Conservation (phyloP, 1,140 invertebrate genomes). For the Zaprionus ghesquierei region DNA sequence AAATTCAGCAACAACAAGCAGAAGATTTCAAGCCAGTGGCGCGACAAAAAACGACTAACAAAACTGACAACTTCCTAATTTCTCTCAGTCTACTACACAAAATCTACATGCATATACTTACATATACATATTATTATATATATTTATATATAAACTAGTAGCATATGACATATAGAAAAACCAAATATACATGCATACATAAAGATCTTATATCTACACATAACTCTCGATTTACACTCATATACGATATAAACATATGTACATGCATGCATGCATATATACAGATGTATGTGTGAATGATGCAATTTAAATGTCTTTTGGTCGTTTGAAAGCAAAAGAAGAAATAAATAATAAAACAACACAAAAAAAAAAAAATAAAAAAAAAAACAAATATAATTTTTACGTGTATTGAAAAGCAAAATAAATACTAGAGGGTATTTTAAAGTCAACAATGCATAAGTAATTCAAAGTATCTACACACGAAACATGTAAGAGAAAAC, state of each 20-base stretch:
- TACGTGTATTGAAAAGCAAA: constrained; percentile 56
- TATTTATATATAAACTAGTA: constrained; percentile 21
- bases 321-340: constrained; percentile 40
- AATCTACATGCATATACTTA: constrained; percentile 37
- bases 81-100: constrained; percentile 65
- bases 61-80: constrained; percentile 70
- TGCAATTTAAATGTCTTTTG: constrained; percentile 48
- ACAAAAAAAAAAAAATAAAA: constrained; percentile 15
- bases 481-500: constrained; percentile 3
- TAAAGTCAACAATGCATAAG: constrained; percentile 25
- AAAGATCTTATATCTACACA: constrained; percentile 12
- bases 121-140: constrained; percentile 24
- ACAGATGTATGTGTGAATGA: constrained; percentile 15
- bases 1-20: constrained; percentile 24
- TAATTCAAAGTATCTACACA: constrained; percentile 16
- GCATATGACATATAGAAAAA: constrained; percentile 15
- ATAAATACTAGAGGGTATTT: constrained; percentile 25
- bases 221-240: constrained; percentile 23
- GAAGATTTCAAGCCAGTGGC: background rate
- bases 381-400: constrained; percentile 37
- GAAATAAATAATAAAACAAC: constrained; percentile 9
- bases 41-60: constrained; percentile 33
- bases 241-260: background rate
- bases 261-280: constrained; percentile 14
- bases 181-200: constrained; percentile 10